Percentiles rank a stretch among this genome's conserved stretches.
Conservation (phyloP, 2,113 vertebrate genomes). For the Struthidea cinerea region DNA sequence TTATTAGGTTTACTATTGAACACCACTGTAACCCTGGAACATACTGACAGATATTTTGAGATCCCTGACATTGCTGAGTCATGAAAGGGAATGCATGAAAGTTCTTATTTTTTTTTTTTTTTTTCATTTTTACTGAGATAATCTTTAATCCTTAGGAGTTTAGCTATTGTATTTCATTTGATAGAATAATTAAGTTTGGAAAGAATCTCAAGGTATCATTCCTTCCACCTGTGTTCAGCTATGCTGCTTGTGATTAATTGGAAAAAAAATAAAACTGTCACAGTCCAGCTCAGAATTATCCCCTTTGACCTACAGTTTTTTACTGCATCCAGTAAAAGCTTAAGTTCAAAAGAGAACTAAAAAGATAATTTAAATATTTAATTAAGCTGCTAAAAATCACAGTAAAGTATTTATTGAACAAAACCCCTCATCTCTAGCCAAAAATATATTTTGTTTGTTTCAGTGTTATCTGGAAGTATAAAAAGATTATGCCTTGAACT, state of each 20-base stretch:
- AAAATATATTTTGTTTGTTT: neutral
- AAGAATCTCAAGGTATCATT: neutral
- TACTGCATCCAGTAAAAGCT: neutral
- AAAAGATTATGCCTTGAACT: constrained; percentile 1
- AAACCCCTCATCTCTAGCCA: neutral
- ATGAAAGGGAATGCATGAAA: neutral
- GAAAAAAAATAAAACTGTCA: neutral
- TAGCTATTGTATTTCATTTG: neutral
- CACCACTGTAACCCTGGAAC: neutral
- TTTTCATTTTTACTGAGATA: neutral
- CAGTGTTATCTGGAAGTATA: neutral
- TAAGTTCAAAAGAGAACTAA: neutral
- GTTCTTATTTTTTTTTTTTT: neutral
- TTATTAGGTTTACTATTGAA: neutral
- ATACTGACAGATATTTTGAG: neutral
- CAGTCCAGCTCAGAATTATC: neutral
- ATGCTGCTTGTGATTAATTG: neutral
- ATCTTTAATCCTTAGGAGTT: neutral
- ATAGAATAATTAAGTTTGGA: neutral
- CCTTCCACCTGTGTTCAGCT: neutral
- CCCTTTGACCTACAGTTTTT: neutral
- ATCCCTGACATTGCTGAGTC: neutral
- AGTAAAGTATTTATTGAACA: neutral
- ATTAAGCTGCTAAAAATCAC: constrained; percentile 36
- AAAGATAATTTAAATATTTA: neutral